Evolutionary conservation across 2,113 vertebrate genomes (phyloP), one percentile per base, ranked within the genome.

Genomic region (Peromyscus leucopus): DNA sequence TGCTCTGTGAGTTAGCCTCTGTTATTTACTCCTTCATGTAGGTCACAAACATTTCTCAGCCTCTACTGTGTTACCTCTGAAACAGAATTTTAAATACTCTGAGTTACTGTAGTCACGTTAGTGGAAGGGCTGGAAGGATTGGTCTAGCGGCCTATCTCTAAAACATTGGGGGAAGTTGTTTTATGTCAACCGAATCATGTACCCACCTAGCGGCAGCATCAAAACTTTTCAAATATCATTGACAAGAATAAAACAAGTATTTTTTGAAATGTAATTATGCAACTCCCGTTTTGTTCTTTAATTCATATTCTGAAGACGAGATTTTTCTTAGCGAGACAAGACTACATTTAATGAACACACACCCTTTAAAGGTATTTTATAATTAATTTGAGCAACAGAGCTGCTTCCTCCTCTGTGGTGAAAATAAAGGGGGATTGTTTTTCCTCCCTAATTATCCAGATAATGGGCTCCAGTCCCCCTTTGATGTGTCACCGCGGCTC

Each of bases 381-480:
- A 96, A 97, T 96, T 97, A 96, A 97, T 97, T 96, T 92, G 76
- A 97, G 92, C 90, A 95, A 76, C 28, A 95, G 84, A 96, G 90
- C 93, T 97, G 90, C 80, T 98, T 97, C 95, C 96, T 96, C 93
- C 93, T 97, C 91, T 89, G 83, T 84, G 80, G 90, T 36, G 96
- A 79, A 96, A 98, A 94, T 97, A 96, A 88, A 61, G 75, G 36
- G 26, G 61, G 33, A 65, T 92, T 91, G 31, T 91, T 87, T 97
- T 91, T 28, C 89, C 80, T 89, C 88, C 96, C 90, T 97, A 97
- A 97, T 98, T 97, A 96, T 82, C 88, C 84, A 95, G 80, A 97
- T 97, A 97, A 98, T 98, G 92, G 92, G 95, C 97, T 96, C 97
- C 97, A 97, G 97, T 67, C 96, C 95, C 85, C 72, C 97, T 98